phyloP scores from a whole-genome alignment of 2,797 vertebrate genomes.

The Tragopan temminckii region DNA sequence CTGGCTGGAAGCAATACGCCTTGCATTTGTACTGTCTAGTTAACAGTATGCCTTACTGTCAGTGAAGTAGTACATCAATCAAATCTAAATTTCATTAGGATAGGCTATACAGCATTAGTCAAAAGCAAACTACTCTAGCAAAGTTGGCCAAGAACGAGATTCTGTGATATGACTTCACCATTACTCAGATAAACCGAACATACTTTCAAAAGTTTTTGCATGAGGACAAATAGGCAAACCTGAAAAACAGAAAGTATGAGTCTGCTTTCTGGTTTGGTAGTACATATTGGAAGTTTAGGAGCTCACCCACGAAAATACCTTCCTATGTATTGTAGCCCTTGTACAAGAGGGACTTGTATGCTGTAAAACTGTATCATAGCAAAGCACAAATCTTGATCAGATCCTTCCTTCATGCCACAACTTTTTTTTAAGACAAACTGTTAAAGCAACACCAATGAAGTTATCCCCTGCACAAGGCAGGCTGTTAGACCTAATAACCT shows the following conservation, averaged over 20 bases:
- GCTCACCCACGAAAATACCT: not conserved
- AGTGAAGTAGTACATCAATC: not conserved
- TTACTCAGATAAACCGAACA: not conserved
- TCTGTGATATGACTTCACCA: not conserved
- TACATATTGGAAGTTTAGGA: not conserved
- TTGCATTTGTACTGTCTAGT: not conserved
- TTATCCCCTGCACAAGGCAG: not conserved
- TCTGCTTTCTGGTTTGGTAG: not conserved
- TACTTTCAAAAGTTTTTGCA: not conserved
- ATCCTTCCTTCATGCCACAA: not conserved
- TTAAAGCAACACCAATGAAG: not conserved
- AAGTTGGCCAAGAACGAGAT: not conserved
- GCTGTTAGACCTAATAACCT: not conserved
- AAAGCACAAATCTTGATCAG: not conserved
- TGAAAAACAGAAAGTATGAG: not conserved
- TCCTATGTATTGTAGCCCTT: not conserved
- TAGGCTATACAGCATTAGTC: not conserved
- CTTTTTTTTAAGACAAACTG: not conserved
- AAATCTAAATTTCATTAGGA: conserved; percentile 4
- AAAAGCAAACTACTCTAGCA: not conserved
- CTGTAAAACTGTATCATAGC: not conserved
- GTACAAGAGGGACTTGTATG: not conserved
- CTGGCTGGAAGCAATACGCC: not conserved
- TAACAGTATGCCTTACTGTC: not conserved
- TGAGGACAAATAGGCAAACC: not conserved